A percentile compares a stretch with the other conserved stretches of the same genome.
These are phyloP conservation scores for Tupaia chinensis DNA, from an alignment of 2,113 vertebrate species.

Conservation along the genomic window DNA sequence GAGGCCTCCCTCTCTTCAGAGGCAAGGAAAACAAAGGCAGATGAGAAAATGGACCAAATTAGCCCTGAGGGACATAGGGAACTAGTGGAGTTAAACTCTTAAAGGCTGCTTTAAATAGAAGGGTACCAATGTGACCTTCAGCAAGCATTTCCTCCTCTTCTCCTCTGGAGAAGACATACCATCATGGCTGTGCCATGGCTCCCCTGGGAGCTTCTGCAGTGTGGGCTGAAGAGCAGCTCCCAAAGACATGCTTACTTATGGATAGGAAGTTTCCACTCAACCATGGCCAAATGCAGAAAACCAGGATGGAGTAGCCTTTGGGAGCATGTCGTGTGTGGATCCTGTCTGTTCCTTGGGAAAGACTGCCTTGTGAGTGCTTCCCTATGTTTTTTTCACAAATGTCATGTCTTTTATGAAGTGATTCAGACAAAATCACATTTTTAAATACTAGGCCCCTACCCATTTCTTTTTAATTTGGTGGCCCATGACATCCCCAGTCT, in stretches of 20 bases:
- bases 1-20: constrained; percentile 19
- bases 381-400: not conserved
- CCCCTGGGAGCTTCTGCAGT: not conserved
- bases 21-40: constrained; percentile 54
- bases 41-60: constrained; percentile 64
- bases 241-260: not conserved
- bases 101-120: constrained; percentile 59
- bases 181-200: not conserved
- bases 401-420: not conserved
- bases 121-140: not conserved
- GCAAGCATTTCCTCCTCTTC: not conserved
- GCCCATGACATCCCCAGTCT: not conserved
- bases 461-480: not conserved
- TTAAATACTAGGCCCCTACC: not conserved
- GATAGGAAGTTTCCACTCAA: constrained; percentile 24
- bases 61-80: not conserved
- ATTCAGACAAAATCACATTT: not conserved
- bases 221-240: not conserved
- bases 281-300: not conserved
- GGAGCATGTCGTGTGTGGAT: not conserved
- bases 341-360: not conserved
- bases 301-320: not conserved
- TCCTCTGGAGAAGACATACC: not conserved
- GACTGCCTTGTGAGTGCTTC: not conserved
- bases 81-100: not conserved